Conservation (phyloP, 2,797 vertebrate genomes). For the Poeciliopsis presidionis region DNA sequence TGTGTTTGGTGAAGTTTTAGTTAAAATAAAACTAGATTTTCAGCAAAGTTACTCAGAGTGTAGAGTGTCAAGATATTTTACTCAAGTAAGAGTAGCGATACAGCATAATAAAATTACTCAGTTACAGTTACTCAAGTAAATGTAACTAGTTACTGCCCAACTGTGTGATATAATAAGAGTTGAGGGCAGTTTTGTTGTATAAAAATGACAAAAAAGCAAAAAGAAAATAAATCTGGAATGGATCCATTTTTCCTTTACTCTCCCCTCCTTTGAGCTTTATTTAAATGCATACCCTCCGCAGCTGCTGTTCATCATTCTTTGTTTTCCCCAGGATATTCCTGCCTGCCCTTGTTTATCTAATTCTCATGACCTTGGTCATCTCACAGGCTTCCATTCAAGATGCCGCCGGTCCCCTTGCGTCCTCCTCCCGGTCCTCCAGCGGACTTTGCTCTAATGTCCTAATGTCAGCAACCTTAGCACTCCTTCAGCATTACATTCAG, state of each 20-base stretch:
- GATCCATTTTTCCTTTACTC: slow-evolving; percentile 3
- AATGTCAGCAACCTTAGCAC: slow-evolving; percentile 78
- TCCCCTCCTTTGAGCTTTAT: slow-evolving; percentile 1
- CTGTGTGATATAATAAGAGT: too few relatives aligned
- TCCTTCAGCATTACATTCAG: slow-evolving; percentile 72
- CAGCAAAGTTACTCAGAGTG: too few relatives aligned
- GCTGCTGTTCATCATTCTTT: slow-evolving; percentile 48
- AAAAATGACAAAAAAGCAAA: background rate
- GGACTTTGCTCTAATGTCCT: slow-evolving; percentile 66
- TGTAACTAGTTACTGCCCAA: too few relatives aligned
- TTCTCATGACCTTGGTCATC: slow-evolving; percentile 77
- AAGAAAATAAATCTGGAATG: slow-evolving; percentile 20
- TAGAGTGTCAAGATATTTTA: too few relatives aligned
- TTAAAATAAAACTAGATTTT: too few relatives aligned
- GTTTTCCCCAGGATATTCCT: slow-evolving; percentile 49
- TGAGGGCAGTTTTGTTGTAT: background rate
- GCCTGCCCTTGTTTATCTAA: slow-evolving; percentile 68
- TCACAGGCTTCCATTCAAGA: slow-evolving; percentile 67
- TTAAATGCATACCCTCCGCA: slow-evolving; percentile 2
- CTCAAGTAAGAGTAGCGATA: too few relatives aligned
- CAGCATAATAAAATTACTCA: too few relatives aligned
- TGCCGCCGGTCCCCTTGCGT: slow-evolving; percentile 32
- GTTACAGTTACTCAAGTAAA: too few relatives aligned
- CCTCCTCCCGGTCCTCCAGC: slow-evolving; percentile 65
- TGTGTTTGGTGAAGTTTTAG: too few relatives aligned